Evolutionary conservation across 1,140 invertebrate species (phyloP).

Genomic region (Diorhabda elongata): DNA sequence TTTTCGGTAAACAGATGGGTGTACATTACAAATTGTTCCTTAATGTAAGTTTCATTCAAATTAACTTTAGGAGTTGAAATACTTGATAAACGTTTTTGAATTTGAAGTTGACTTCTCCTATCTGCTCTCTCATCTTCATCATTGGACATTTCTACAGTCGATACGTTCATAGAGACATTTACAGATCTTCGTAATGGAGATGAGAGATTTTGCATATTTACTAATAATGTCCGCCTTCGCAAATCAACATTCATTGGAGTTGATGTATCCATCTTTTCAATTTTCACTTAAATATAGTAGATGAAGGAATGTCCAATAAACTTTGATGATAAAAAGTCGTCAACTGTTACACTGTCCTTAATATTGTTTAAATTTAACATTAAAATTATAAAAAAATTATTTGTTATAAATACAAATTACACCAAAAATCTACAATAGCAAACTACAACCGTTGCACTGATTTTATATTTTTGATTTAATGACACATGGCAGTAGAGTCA

Average conservation of each 20-base stretch:
- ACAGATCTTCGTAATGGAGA: slow-evolving; percentile 15
- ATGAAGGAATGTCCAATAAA: no score
- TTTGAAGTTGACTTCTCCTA: slow-evolving; percentile 17
- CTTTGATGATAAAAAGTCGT: no score
- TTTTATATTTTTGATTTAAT: no score
- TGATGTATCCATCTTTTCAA: background rate
- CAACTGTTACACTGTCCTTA: no score
- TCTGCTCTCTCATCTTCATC: slow-evolving; percentile 23
- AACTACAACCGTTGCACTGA: no score
- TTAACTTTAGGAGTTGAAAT: slow-evolving; percentile 9
- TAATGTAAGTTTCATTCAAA: slow-evolving; percentile 23
- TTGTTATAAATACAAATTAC: no score
- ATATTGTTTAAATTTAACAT: no score
- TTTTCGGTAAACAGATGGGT: slow-evolving; percentile 33
- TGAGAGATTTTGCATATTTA: background rate
- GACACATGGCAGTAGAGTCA: no score
- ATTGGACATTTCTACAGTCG: slow-evolving; percentile 13
- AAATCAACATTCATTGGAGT: background rate
- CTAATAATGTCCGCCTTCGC: background rate
- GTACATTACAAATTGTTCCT: slow-evolving; percentile 31
- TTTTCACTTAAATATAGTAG: no score
- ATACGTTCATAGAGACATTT: background rate
- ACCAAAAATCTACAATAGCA: no score
- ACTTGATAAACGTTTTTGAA: slow-evolving; percentile 19
- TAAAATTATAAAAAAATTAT: no score